Evolutionary conservation across 2,888 invertebrate genomes (phyloP), one percentile per base, ranked within the genome.

Genomic region (Callyntrura sp.): DNA sequence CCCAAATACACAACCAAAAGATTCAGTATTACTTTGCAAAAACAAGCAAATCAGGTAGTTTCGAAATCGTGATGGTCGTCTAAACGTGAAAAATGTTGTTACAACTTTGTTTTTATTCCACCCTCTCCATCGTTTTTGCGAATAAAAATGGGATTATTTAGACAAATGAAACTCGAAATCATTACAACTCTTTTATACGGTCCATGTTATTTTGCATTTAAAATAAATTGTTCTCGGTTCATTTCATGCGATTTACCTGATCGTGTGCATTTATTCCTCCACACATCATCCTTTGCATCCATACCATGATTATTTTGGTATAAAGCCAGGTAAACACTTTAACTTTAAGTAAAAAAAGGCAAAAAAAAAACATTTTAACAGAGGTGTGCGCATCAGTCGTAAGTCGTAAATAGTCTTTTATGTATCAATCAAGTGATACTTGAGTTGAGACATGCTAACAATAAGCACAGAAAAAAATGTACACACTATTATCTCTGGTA

Each of bases 291-390:
- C 3, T 35, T 4, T 35, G 35, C 35, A 35, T 35, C 57, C 35
- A 25, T 23, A 20, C 8, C 5, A 85, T 76, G 20, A 45, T 76
- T 25, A 51, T 14, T 28, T 28, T 55, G 78, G 23, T 25, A 62
- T 12, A 12, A n/a, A 78, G 35, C 78, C 20, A 57, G 28, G 55
- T 11, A 51, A 25, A 78, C 78, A 78, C 35, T 68, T 51, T 68
- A 35, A 65, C 25, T 62, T 9, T 25, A 65, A 65, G 23, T 2
- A 5, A n/a, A 23, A n/a, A 85, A 76, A 76, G 85, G 76, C 85
- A 85, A 76, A 85, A n/a, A 76, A 85, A n/a, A 62, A 76, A 85
- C n/a, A 48, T 85, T 76, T 76, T 25, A 78, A 35, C 43, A 35
- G 14, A n/a, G 55, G 70, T 70, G 70, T 76, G 76, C 55, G 78